Conservation (phyloP, 1,140 invertebrate species). For the Pogonognathellus flavescens region DNA sequence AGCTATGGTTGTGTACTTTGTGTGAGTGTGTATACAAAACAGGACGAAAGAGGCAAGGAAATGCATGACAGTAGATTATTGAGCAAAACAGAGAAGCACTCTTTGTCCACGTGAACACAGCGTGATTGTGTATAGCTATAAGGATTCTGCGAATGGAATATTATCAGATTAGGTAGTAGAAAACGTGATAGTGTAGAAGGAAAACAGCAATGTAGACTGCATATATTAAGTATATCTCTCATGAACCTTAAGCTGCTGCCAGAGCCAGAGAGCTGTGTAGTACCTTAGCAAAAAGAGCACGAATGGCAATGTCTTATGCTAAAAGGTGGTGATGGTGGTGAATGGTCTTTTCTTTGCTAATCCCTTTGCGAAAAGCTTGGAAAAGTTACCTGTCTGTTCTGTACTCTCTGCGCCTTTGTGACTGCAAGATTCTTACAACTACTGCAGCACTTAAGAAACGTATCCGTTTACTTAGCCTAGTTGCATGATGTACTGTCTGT, state of each 20-base stretch:
- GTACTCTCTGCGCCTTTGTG: no score
- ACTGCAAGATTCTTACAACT: no score
- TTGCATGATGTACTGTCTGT: no score
- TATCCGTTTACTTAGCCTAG: no score
- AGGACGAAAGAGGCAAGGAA: background rate
- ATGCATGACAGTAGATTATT: background rate
- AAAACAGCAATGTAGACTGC: background rate
- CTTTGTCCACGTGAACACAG: constrained; percentile 34
- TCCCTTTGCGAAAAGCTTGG: background rate
- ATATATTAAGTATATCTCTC: background rate
- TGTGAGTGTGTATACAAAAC: background rate
- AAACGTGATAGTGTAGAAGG: no score
- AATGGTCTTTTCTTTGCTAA: background rate
- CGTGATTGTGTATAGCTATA: constrained; percentile 2
- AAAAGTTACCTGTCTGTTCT: background rate
- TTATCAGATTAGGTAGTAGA: no score
- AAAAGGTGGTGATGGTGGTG: background rate
- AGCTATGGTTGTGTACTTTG: background rate
- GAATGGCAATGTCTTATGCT: background rate
- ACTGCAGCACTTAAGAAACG: no score
- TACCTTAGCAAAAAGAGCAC: background rate
- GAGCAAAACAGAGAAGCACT: background rate
- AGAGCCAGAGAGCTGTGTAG: background rate
- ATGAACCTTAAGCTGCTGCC: no score
- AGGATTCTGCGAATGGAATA: no score